Conservation (phyloP, 2,888 invertebrate species). For the Unio pictorum region DNA sequence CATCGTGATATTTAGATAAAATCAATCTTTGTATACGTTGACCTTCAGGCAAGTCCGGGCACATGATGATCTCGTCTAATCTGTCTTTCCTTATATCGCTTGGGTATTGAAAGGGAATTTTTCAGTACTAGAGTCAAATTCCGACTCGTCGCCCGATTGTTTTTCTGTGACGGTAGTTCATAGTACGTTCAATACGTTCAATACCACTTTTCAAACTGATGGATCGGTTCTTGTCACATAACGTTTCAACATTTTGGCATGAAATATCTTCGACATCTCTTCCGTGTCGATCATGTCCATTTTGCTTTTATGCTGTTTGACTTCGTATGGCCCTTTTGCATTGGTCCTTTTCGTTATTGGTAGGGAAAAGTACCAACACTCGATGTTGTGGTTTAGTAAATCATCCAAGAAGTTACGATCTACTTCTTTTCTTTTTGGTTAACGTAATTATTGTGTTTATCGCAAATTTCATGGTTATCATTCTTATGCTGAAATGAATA, state of each 20-base stretch:
- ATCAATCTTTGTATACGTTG: too few species aligned
- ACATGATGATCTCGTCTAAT: background rate
- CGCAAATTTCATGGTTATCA: too few species aligned
- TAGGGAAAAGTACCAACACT: constrained; percentile 29
- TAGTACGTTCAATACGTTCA: too few species aligned
- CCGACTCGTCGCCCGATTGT: background rate
- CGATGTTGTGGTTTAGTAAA: background rate
- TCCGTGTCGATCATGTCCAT: constrained; percentile 14
- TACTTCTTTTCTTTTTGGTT: too few species aligned
- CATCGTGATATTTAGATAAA: too few species aligned
- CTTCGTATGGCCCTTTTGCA: constrained; percentile 30
- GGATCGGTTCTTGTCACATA: constrained; percentile 7
- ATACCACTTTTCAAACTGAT: too few species aligned
- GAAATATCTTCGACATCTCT: constrained; percentile 13
- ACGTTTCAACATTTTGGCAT: constrained; percentile 23
- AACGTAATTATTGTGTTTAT: too few species aligned
- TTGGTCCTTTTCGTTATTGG: constrained; percentile 19
- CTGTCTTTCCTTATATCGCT: too few species aligned
- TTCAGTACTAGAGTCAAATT: background rate
- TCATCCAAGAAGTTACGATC: too few species aligned
- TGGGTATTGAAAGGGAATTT: too few species aligned
- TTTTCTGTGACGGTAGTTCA: background rate
- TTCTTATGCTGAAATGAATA: too few species aligned
- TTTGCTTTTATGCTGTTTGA: constrained; percentile 10
- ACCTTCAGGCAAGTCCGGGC: background rate